Percentiles rank a stretch among this genome's conserved stretches.
These are phyloP conservation scores for Hesperophylax magnus DNA, from an alignment of 1,140 invertebrate species.

Conservation along the genomic window DNA sequence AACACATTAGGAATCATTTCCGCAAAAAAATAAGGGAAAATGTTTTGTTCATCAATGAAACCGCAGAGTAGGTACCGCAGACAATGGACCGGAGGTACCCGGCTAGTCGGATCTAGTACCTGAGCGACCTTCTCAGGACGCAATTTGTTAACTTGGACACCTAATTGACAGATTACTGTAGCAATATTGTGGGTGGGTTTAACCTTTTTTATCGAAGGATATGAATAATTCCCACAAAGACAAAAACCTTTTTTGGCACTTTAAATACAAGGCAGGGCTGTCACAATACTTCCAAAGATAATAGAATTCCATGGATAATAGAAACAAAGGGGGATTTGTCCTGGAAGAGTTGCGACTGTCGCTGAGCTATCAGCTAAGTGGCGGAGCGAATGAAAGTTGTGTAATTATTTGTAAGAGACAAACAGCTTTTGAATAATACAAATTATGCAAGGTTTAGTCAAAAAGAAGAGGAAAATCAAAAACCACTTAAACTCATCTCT, in stretches of 20 bases:
- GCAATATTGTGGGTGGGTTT: conserved; percentile 4
- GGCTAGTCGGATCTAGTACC: neutral
- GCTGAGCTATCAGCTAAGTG: too few species aligned
- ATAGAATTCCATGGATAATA: too few species aligned
- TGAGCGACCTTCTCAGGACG: conserved; percentile 7
- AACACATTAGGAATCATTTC: neutral
- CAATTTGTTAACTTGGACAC: conserved; percentile 17
- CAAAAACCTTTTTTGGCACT: conserved; percentile 16
- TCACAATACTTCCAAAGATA: too few species aligned
- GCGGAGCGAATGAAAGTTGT: too few species aligned
- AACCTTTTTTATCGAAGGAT: neutral
- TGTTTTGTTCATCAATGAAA: conserved; percentile 11
- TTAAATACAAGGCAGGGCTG: too few species aligned
- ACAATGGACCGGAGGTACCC: neutral
- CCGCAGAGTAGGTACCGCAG: neutral
- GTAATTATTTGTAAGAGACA: too few species aligned
- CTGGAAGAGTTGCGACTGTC: too few species aligned
- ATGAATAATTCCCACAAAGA: conserved; percentile 6
- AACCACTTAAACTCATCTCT: too few species aligned
- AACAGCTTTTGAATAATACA: too few species aligned
- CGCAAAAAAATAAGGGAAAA: neutral
- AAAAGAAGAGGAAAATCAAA: too few species aligned
- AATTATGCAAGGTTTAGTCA: too few species aligned
- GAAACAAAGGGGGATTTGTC: too few species aligned
- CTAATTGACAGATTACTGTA: conserved; percentile 21